These are phyloP conservation scores for Podiceps cristatus DNA, from an alignment of 2,113 vertebrate genomes.

Conservation along the genomic window DNA sequence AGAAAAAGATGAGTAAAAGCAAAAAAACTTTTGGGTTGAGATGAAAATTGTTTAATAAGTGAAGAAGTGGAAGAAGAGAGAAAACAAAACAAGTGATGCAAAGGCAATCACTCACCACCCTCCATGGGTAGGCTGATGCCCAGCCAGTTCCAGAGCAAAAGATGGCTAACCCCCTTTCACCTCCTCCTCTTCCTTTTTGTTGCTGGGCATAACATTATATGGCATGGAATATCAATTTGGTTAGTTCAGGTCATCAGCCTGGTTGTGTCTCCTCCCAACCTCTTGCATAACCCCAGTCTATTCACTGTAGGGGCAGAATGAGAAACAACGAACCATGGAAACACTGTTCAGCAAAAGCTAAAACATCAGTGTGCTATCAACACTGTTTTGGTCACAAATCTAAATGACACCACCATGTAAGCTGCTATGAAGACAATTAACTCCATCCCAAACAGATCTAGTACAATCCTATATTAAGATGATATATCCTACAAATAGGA, in stretches of 20 bases:
- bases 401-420: fast-evolving
- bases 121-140: not conserved
- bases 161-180: not conserved
- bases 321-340: not conserved
- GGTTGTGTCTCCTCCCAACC: not conserved
- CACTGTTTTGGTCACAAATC: not conserved
- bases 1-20: not conserved
- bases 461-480: not conserved
- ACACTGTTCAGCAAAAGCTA: not conserved
- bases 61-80: not conserved
- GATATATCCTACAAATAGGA: not conserved
- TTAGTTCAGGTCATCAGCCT: not conserved
- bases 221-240: not conserved
- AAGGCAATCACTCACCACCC: not conserved
- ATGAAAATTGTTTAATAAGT: not conserved
- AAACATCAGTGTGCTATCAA: not conserved
- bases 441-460: not conserved
- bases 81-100: not conserved
- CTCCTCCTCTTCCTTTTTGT: not conserved
- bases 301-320: not conserved
- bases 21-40: not conserved
- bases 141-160: not conserved
- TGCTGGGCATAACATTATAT: not conserved
- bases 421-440: not conserved
- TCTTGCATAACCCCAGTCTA: fast-evolving